Percentiles rank a stretch among this genome's conserved stretches.
Evolutionary conservation across 92 coral and sea anemone genomes (phyloP).

Genomic region (Epizoanthus fatuus): DNA sequence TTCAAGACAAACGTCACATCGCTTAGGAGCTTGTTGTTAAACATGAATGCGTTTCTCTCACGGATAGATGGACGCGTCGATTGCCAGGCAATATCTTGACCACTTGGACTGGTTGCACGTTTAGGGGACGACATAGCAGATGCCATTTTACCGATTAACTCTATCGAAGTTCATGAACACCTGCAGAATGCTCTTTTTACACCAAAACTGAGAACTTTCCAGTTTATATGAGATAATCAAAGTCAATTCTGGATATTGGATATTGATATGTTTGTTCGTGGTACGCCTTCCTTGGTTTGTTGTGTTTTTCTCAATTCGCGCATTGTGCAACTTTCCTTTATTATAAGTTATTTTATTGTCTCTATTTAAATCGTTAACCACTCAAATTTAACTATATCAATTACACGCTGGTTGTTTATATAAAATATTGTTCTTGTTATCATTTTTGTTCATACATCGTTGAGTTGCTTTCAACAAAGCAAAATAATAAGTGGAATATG

Average conservation of each 20-base stretch:
- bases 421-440: not conserved
- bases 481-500: slow-evolving; percentile 7
- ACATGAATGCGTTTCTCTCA: slow-evolving; percentile 34
- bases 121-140: slow-evolving; percentile 23
- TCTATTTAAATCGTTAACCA: not conserved
- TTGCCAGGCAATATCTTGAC: not conserved
- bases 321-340: not conserved
- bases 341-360: not conserved
- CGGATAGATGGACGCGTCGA: slow-evolving; percentile 13
- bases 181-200: not conserved
- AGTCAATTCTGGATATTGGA: too few species aligned
- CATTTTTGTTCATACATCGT: slow-evolving; percentile 5
- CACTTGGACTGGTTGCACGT: slow-evolving; percentile 1
- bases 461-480: slow-evolving; percentile 10
- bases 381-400: not conserved
- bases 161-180: not conserved
- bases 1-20: slow-evolving; percentile 58
- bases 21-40: slow-evolving; percentile 32
- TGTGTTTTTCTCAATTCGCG: not conserved
- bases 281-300: not conserved
- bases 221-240: too few species aligned
- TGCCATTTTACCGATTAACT: not conserved
- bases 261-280: not conserved
- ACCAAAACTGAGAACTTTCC: too few species aligned
- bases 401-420: slow-evolving; percentile 19